Evolutionary conservation across 1,140 invertebrate species (phyloP).

Genomic region (Lepidostoma basale): DNA sequence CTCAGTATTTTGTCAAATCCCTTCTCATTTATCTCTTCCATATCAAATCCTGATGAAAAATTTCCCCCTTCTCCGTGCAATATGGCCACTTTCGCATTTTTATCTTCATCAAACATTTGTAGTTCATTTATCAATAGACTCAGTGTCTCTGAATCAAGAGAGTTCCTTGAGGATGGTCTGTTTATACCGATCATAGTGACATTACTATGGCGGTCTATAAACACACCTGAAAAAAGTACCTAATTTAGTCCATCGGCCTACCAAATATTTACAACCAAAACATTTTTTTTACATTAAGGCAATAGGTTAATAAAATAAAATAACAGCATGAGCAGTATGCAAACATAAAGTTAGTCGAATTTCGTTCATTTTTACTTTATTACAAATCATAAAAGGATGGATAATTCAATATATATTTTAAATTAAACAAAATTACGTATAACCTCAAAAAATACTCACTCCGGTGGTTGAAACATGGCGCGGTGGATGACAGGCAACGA

Average conservation of each 20-base stretch:
- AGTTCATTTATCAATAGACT: slow-evolving; percentile 73
- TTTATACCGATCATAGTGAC: slow-evolving; percentile 78
- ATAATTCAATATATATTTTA: not conserved
- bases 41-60: slow-evolving; percentile 90
- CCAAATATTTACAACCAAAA: too few relatives aligned
- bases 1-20: slow-evolving; percentile 61
- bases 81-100: slow-evolving; percentile 71
- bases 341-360: too few relatives aligned
- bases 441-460: slow-evolving; percentile 3
- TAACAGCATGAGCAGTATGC: too few relatives aligned
- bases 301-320: too few relatives aligned
- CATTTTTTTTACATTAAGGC: too few relatives aligned
- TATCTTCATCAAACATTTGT: slow-evolving; percentile 78
- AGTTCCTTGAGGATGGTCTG: slow-evolving; percentile 80
- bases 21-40: slow-evolving; percentile 67
- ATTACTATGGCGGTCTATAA: not conserved
- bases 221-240: slow-evolving; percentile 15
- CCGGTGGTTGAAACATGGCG: not conserved
- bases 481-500: not conserved
- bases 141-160: slow-evolving; percentile 73
- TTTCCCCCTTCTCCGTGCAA: slow-evolving; percentile 87
- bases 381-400: too few relatives aligned
- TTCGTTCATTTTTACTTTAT: not conserved
- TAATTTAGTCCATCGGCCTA: too few relatives aligned
- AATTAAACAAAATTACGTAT: not conserved